Percentiles rank a stretch among this genome's conserved stretches.
Conservation (phyloP, 1,140 invertebrate species). For the Diachasmimorpha longicaudata region DNA sequence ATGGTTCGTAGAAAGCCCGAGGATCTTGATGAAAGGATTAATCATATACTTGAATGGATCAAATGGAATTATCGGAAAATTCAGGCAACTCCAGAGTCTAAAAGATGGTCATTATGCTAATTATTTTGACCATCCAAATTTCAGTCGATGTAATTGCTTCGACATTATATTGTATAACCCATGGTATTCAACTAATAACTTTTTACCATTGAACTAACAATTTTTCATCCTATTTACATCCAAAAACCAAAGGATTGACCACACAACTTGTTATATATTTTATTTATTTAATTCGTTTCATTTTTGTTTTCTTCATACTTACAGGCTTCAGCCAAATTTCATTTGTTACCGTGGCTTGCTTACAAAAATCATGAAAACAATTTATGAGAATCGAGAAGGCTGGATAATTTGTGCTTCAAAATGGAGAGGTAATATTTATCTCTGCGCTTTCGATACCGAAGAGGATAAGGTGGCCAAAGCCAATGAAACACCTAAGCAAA, state of each 20-base stretch:
- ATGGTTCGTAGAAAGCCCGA: constrained; percentile 50
- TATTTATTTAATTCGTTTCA: not conserved
- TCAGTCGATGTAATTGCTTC: too few relatives aligned
- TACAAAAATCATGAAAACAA: constrained; percentile 70
- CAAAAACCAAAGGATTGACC: too few relatives aligned
- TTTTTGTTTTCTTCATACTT: not conserved
- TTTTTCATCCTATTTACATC: too few relatives aligned
- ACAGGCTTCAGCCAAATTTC: constrained; percentile 65
- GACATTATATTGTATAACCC: too few relatives aligned
- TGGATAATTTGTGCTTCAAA: constrained; percentile 74
- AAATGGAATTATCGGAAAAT: constrained; percentile 54
- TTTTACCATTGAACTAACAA: not conserved
- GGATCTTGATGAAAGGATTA: constrained; percentile 53
- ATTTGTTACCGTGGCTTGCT: constrained; percentile 75
- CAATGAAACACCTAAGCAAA: constrained; percentile 60
- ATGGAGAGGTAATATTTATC: constrained; percentile 72
- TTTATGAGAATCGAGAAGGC: constrained; percentile 69
- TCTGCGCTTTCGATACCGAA: constrained; percentile 72
- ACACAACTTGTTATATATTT: not conserved
- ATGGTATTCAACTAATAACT: too few relatives aligned
- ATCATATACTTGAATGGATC: constrained; percentile 62
- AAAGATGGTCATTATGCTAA: constrained; percentile 33
- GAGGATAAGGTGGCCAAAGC: constrained; percentile 58
- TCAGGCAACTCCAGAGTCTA: constrained; percentile 33
- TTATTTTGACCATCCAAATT: too few relatives aligned